Evolutionary conservation across 2,797 vertebrate species (phyloP).

Genomic region (Cephalopachus bancanus): DNA sequence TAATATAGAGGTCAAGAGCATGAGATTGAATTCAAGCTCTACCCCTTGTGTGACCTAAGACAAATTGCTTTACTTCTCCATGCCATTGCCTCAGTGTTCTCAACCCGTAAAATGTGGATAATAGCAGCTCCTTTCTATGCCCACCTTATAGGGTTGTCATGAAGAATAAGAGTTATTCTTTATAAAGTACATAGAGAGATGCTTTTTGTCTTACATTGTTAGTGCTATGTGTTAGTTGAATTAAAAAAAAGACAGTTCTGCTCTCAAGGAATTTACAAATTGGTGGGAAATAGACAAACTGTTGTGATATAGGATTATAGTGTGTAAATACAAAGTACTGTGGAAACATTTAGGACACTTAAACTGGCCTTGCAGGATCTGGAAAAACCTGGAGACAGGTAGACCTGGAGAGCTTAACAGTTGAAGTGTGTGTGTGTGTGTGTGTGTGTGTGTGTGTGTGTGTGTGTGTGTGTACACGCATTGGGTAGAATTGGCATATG

Average conservation of each 20-base stretch:
- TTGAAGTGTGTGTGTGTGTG: neutral
- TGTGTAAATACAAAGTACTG: slow-evolving; percentile 3
- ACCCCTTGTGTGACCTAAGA: neutral
- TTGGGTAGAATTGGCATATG: neutral
- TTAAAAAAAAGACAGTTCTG: neutral
- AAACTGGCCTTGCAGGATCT: neutral
- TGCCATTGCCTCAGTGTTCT: slow-evolving; percentile 9
- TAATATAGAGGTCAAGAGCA: neutral
- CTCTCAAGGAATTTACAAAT: neutral
- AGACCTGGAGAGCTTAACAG: slow-evolving; percentile 20
- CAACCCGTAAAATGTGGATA: neutral
- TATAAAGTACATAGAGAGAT: slow-evolving; percentile 21
- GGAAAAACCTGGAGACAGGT: slow-evolving; percentile 13
- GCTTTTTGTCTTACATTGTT: neutral
- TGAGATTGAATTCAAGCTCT: slow-evolving; percentile 49
- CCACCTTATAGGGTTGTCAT: slow-evolving; percentile 2
- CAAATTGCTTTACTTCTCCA: neutral
- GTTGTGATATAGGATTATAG: neutral
- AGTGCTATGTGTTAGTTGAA: slow-evolving; percentile 22
- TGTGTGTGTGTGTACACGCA: too few species aligned
- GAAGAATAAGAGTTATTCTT: slow-evolving; percentile 11
- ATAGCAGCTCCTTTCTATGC: slow-evolving; percentile 19
- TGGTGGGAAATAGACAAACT: slow-evolving; percentile 16
- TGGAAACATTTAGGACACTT: neutral
- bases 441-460: neutral